Percentiles rank a stretch among this genome's conserved stretches.
Evolutionary conservation across 2,888 invertebrate species (phyloP).

Genomic region (Polietes domitor): DNA sequence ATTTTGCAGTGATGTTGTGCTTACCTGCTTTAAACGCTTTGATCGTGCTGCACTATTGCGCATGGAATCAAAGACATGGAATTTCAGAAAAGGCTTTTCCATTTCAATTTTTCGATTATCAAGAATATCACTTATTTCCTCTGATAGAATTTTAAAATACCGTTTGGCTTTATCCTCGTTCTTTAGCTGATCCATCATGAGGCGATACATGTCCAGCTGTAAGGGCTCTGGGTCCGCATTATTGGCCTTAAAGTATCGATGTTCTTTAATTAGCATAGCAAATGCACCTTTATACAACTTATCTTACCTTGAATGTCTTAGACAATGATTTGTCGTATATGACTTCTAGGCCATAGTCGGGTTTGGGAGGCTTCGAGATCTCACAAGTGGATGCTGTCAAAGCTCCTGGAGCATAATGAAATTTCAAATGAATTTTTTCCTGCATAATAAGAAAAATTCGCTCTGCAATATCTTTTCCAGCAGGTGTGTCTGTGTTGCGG

Average conservation of each 20-base stretch:
- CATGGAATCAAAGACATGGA: conserved; percentile 83
- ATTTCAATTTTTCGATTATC: conserved; percentile 81
- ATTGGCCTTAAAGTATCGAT: conserved; percentile 82
- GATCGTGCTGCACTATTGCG: conserved; percentile 82
- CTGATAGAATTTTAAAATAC: conserved; percentile 81
- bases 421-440: conserved; percentile 80
- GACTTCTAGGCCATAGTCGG: conserved; percentile 87
- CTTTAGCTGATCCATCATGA: conserved; percentile 84
- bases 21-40: conserved; percentile 82
- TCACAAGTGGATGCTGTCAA: conserved; percentile 82
- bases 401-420: conserved; percentile 78
- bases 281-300: background rate
- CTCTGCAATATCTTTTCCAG: conserved; percentile 85
- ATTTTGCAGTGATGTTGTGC: conserved; percentile 1
- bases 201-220: conserved; percentile 84
- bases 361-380: conserved; percentile 86
- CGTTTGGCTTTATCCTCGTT: conserved; percentile 84
- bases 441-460: conserved; percentile 85
- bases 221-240: conserved; percentile 83
- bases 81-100: conserved; percentile 81
- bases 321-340: conserved; percentile 85
- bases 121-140: conserved; percentile 81
- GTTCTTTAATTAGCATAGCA: background rate
- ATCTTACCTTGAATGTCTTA: conserved; percentile 85
- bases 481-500: conserved; percentile 82